These are phyloP conservation scores for Cyprinodon diabolis DNA, from an alignment of 2,797 vertebrate genomes.

Conservation along the genomic window DNA sequence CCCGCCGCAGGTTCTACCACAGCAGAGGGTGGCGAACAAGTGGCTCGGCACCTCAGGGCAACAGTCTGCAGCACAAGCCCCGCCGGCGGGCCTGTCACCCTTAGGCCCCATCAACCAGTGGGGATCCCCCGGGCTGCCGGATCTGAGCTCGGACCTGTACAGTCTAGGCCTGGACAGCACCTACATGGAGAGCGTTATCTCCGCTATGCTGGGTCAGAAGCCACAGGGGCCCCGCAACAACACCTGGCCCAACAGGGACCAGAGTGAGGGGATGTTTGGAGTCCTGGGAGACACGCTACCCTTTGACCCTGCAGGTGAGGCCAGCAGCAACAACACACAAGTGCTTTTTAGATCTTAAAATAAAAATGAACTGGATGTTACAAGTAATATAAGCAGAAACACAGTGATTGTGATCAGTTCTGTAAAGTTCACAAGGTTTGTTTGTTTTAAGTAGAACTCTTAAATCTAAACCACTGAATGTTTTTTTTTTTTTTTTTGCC, in stretches of 20 bases:
- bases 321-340: not conserved
- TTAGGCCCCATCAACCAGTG: slow-evolving; percentile 90
- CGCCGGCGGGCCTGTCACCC: slow-evolving; percentile 87
- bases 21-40: slow-evolving; percentile 87
- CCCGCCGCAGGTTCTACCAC: slow-evolving; percentile 78
- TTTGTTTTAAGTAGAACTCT: not conserved
- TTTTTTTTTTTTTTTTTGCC: slow-evolving; percentile 14
- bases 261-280: slow-evolving; percentile 87
- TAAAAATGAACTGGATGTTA: not conserved
- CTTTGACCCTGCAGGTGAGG: slow-evolving; percentile 96
- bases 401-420: no score
- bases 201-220: slow-evolving; percentile 97
- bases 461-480: slow-evolving; percentile 12
- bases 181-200: slow-evolving; percentile 98
- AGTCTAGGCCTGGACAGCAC: slow-evolving; percentile 97
- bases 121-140: slow-evolving; percentile 87
- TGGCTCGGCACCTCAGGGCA: slow-evolving; percentile 87
- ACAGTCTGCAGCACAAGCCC: slow-evolving; percentile 79
- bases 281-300: slow-evolving; percentile 92
- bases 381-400: no score
- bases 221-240: slow-evolving; percentile 96
- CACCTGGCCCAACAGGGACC: slow-evolving; percentile 98
- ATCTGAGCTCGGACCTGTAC: slow-evolving; percentile 96
- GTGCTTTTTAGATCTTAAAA: not conserved
- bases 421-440: slow-evolving; percentile 9